These are phyloP conservation scores for Ceyx margarethae DNA, from an alignment of 2,113 vertebrate species.

Conservation along the genomic window DNA sequence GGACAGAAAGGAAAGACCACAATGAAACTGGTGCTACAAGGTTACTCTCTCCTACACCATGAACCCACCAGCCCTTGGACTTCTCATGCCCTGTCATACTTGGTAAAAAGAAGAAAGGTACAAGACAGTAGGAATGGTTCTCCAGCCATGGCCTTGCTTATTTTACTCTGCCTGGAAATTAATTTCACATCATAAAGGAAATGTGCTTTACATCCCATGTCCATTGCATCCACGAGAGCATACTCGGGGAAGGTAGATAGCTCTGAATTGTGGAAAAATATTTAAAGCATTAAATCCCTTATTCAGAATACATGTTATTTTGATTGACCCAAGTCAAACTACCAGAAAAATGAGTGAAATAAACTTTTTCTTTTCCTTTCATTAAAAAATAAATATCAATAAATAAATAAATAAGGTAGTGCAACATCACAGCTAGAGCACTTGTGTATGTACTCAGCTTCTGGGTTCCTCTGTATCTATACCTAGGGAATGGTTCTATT, in stretches of 20 bases:
- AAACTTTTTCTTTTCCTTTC: neutral
- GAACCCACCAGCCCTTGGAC: neutral
- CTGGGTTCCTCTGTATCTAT: neutral
- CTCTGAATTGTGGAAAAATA: neutral
- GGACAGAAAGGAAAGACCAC: neutral
- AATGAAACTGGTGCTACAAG: rapidly evolving
- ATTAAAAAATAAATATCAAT: too few relatives aligned
- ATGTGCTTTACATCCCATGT: rapidly evolving
- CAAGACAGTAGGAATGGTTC: neutral
- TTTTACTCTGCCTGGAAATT: neutral
- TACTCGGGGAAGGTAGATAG: neutral
- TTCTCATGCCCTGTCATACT: neutral
- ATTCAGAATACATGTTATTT: neutral
- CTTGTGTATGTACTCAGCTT: neutral
- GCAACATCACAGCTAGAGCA: neutral
- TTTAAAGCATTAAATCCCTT: neutral
- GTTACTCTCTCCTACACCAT: rapidly evolving
- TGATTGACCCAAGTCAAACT: neutral
- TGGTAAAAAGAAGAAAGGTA: neutral
- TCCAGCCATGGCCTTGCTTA: neutral
- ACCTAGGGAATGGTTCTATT: neutral
- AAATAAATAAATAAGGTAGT: neutral
- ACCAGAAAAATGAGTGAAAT: neutral
- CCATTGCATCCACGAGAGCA: neutral
- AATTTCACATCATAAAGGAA: neutral